Evolutionary conservation across 2,888 invertebrate species (phyloP), one percentile per base, ranked within the genome.

Genomic region (Leptinotarsa juncta): DNA sequence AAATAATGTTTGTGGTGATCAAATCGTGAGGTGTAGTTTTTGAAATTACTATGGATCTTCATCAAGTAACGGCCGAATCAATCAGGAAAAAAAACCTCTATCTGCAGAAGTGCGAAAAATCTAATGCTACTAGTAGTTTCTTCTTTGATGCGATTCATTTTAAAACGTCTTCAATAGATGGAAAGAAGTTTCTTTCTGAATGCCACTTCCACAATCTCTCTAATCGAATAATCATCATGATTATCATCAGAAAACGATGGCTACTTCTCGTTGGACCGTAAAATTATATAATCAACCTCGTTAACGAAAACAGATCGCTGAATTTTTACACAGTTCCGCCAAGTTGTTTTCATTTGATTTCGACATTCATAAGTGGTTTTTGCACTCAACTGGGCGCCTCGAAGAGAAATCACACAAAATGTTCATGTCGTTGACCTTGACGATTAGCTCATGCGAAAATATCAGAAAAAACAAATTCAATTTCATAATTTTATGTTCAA

Each of bases 391-490:
- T 15, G 26, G 57, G 57, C 57, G 23, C 57, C 15, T 57, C 16
- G 4, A 23, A 57, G 57, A 57, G 57, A 57, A 57, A 57, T 57
- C 57, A 57, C 23, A 57, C 4, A n/a, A 57, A 57, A 57, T 20
- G 57, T 4, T 23, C 1, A 57, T 57, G 57, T 23, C 14, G 57
- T 20, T 15, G 57, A 57, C 57, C 57, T 57, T 57, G 57, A 57
- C 15, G 15, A 57, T 26, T 57, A 57, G 14, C 14, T 23, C 14
- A 23, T 57, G 57, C 57, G 57, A 57, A 23, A 57, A 57, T 57
- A 4, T 16, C 4, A 57, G 23, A 57, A 55, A 23, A 57, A 57
- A 20, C 18, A 57, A 57, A 53, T 12, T 7, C 12, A 57, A 57
- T 57, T 57, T 1, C 1, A 4, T 20, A 57, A 26, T 57, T 26